phyloP scores from a whole-genome alignment of 2,888 invertebrate species.

The Tipula lateralis region DNA sequence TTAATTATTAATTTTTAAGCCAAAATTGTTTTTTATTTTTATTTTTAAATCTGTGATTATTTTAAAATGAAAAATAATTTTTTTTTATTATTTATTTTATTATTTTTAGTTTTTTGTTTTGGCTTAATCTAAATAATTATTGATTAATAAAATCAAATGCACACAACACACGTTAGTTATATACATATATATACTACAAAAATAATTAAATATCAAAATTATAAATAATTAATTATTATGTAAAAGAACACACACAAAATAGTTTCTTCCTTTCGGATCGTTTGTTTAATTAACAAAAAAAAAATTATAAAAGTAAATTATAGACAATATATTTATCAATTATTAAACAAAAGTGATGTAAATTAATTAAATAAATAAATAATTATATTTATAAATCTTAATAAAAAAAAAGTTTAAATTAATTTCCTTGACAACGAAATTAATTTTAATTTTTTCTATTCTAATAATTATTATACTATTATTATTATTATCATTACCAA shows the following conservation, averaged over 20 bases:
- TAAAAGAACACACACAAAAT: constrained; percentile 3
- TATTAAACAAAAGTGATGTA: constrained; percentile 12
- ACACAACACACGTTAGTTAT: constrained; percentile 19
- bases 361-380: constrained; percentile 2
- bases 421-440: background rate
- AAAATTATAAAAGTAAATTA: background rate
- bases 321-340: constrained; percentile 24
- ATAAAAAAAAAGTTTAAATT: background rate
- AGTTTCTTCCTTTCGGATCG: background rate
- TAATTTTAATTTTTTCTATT: constrained; percentile 7
- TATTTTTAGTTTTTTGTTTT: background rate
- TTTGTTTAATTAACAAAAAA: background rate
- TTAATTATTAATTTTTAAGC: background rate
- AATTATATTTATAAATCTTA: constrained; percentile 24
- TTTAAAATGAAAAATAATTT: background rate
- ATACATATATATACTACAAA: background rate
- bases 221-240: constrained; percentile 12
- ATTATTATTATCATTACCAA: constrained; percentile 11
- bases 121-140: background rate
- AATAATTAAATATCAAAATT: background rate
- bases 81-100: constrained; percentile 5
- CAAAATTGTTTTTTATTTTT: background rate
- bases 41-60: constrained; percentile 19
- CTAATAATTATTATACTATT: background rate
- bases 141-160: background rate